Percentiles rank a stretch among this genome's conserved stretches.
Evolutionary conservation across 35 echinoderm and acorn worm genomes (phyloP).

Genomic region (Eucidaris tribuloides): DNA sequence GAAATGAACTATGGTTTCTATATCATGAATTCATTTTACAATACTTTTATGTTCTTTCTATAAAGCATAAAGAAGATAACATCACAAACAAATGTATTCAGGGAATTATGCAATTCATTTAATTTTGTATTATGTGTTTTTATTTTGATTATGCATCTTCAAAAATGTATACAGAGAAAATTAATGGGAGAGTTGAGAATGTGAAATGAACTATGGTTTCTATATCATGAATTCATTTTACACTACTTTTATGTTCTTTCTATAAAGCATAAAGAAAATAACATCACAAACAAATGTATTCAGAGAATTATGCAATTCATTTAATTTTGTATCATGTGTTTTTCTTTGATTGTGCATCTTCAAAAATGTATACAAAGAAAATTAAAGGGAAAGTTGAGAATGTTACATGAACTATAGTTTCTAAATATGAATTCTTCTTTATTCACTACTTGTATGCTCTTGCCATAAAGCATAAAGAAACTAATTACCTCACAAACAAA

Average conservation of each 20-base stretch:
- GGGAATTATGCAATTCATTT: background rate
- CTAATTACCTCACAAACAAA: background rate
- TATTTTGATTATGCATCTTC: background rate
- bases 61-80: no score
- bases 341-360: background rate
- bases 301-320: background rate
- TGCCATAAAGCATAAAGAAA: background rate
- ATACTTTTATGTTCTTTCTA: no score
- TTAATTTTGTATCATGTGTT: background rate
- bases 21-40: constrained; percentile 1
- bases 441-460: no score
- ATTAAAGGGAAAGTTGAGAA: background rate
- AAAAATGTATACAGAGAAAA: background rate
- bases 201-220: background rate
- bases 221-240: background rate
- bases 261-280: no score
- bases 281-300: no score
- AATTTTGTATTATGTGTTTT: background rate
- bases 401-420: background rate
- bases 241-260: no score
- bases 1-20: background rate
- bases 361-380: background rate
- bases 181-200: background rate
- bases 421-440: no score
- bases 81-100: constrained; percentile 6